Conservation (phyloP, 1,140 invertebrate genomes). For the Mycetomoellerius zeteki region DNA sequence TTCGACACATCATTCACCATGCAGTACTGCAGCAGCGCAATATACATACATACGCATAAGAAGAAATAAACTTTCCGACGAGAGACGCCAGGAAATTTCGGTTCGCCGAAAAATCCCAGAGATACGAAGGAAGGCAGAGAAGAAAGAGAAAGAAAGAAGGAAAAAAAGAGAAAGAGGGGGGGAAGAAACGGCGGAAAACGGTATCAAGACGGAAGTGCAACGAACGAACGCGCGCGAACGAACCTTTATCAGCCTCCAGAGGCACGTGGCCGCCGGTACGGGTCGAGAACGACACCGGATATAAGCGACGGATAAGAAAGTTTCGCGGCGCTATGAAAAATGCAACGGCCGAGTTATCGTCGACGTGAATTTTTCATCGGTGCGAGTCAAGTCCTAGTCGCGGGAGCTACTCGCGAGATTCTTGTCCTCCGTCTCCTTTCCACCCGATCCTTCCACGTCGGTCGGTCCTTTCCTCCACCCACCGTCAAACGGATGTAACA, state of each 20-base stretch:
- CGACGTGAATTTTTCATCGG: slow-evolving; percentile 85
- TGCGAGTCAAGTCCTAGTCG: slow-evolving; percentile 68
- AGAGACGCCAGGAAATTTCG: slow-evolving; percentile 39
- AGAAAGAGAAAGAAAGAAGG: slow-evolving; percentile 16
- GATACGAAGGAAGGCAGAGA: slow-evolving; percentile 17
- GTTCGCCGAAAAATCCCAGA: slow-evolving; percentile 18
- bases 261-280: slow-evolving; percentile 77
- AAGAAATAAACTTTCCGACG: slow-evolving; percentile 30
- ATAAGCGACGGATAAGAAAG: slow-evolving; percentile 85
- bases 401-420: slow-evolving; percentile 60
- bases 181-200: slow-evolving; percentile 41
- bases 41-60: background rate
- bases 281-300: slow-evolving; percentile 83
- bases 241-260: slow-evolving; percentile 82
- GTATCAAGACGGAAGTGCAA: slow-evolving; percentile 48
- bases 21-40: background rate
- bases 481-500: slow-evolving; percentile 54
- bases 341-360: slow-evolving; percentile 85
- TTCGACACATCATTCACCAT: slow-evolving; percentile 17
- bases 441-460: background rate
- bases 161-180: slow-evolving; percentile 23
- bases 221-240: slow-evolving; percentile 49
- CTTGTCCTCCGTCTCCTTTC: slow-evolving; percentile 2
- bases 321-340: slow-evolving; percentile 85
- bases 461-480: slow-evolving; percentile 4